Percentiles rank a stretch among this genome's conserved stretches.
Evolutionary conservation across 2,888 invertebrate genomes (phyloP).

Genomic region (Pachydiplax longipennis): DNA sequence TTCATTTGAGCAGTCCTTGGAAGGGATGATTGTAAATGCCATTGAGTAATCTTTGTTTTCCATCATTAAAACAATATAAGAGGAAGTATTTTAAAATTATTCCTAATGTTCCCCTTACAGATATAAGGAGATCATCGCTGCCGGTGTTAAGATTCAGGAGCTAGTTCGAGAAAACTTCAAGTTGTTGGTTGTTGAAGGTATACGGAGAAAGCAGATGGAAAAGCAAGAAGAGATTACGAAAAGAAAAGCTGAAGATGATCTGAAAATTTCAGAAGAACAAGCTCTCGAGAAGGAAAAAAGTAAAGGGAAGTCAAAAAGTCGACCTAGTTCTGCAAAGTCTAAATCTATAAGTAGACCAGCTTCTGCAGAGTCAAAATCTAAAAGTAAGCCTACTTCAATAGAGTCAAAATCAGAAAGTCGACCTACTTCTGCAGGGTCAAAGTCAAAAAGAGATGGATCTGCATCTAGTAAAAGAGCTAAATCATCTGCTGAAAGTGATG

Average conservation of each 20-base stretch:
- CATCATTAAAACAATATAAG: too few relatives aligned
- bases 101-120: slow-evolving; percentile 54
- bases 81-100: neutral
- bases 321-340: too few relatives aligned
- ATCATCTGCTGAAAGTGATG: neutral
- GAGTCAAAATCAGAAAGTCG: neutral
- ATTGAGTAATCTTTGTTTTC: too few relatives aligned
- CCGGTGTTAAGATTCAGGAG: slow-evolving; percentile 66
- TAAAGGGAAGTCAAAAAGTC: neutral
- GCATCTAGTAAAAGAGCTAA: neutral
- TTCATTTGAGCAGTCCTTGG: too few relatives aligned
- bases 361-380: too few relatives aligned
- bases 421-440: neutral
- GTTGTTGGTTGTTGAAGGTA: slow-evolving; percentile 64
- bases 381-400: too few relatives aligned
- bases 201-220: slow-evolving; percentile 49
- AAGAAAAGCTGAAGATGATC: slow-evolving; percentile 25
- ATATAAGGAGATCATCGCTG: slow-evolving; percentile 61
- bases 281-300: neutral
- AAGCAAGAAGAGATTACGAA: slow-evolving; percentile 47
- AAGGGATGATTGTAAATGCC: too few relatives aligned
- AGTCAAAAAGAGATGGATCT: neutral
- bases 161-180: slow-evolving; percentile 72
- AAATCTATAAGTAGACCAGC: too few relatives aligned
- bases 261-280: neutral